These are phyloP conservation scores for Poeciliopsis occidentalis DNA, from an alignment of 2,113 vertebrate genomes.

Conservation along the genomic window DNA sequence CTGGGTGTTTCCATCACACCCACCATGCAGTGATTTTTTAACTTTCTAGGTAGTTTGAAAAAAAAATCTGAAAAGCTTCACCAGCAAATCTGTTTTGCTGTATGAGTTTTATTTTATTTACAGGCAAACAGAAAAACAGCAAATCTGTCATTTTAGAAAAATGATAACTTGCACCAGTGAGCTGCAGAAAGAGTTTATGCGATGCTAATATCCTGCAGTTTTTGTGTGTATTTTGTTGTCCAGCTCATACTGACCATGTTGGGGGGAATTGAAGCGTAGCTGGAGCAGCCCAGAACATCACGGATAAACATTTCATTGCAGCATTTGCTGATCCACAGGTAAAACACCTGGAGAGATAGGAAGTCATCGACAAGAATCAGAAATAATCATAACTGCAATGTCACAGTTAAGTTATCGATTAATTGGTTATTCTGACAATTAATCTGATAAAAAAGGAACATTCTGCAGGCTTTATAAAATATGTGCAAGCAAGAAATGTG, in stretches of 20 bases:
- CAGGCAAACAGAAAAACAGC: not conserved
- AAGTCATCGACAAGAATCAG: no score
- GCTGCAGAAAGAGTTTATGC: not conserved
- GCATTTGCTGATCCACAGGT: constrained; percentile 92
- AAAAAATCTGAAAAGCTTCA: not conserved
- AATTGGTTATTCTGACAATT: no score
- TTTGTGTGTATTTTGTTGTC: not conserved
- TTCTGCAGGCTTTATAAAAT: no score
- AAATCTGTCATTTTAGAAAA: not conserved
- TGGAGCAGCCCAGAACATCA: constrained; percentile 91
- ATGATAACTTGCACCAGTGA: constrained; percentile 12
- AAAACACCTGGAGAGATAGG: constrained; percentile 82
- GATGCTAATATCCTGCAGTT: not conserved
- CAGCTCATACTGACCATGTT: constrained; percentile 86
- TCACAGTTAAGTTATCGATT: no score
- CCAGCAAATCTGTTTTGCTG: constrained; percentile 45
- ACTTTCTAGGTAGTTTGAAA: constrained; percentile 31
- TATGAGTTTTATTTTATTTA: not conserved
- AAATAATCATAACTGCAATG: no score
- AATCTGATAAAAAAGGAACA: no score
- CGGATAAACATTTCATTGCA: constrained; percentile 90
- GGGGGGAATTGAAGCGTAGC: constrained; percentile 88
- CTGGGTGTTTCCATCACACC: constrained; percentile 27
- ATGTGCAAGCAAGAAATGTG: no score
- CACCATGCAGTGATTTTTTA: constrained; percentile 20